phyloP scores from a whole-genome alignment of 2,797 vertebrate genomes.

The Pelodytes ibericus region DNA sequence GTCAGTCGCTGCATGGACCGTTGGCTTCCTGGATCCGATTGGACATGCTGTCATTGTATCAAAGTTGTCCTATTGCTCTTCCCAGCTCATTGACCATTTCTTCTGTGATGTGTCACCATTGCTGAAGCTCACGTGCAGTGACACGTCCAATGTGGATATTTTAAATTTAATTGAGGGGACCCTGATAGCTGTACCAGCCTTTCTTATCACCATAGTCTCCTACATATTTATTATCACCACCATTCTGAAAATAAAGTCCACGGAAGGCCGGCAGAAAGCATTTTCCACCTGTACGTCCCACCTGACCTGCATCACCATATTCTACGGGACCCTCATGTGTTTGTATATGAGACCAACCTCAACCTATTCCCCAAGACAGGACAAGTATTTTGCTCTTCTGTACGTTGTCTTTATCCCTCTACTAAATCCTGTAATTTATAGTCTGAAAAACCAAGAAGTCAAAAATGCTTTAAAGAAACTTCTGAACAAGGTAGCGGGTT shows the following conservation, averaged over 20 bases:
- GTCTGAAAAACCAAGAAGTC: conserved; percentile 37
- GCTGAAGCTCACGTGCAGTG: conserved; percentile 28
- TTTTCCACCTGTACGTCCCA: conserved; percentile 64
- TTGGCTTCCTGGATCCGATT: conserved; percentile 11
- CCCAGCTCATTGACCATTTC: conserved; percentile 28
- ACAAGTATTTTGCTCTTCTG: conserved; percentile 55
- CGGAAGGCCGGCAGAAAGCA: conserved; percentile 59
- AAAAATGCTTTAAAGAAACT: conserved; percentile 22
- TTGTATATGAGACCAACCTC: conserved; percentile 57
- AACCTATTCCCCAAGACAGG: conserved; percentile 37
- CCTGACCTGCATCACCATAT: conserved; percentile 55
- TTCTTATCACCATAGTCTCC: conserved; percentile 17
- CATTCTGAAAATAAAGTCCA: conserved; percentile 55
- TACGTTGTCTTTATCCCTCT: conserved; percentile 40
- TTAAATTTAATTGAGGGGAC: conserved; percentile 20
- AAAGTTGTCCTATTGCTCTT: conserved; percentile 27
- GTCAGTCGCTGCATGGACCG: background rate
- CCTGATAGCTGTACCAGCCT: conserved; percentile 17
- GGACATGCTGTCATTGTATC: conserved; percentile 24
- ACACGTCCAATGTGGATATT: conserved; percentile 24
- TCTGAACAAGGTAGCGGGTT: too few relatives aligned
- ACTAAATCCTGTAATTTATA: conserved; percentile 43
- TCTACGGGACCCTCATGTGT: conserved; percentile 58
- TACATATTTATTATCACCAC: conserved; percentile 35
- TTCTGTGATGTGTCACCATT: conserved; percentile 35